Conservation (phyloP, 2,797 vertebrate genomes). For the Loriculus beryllinus region DNA sequence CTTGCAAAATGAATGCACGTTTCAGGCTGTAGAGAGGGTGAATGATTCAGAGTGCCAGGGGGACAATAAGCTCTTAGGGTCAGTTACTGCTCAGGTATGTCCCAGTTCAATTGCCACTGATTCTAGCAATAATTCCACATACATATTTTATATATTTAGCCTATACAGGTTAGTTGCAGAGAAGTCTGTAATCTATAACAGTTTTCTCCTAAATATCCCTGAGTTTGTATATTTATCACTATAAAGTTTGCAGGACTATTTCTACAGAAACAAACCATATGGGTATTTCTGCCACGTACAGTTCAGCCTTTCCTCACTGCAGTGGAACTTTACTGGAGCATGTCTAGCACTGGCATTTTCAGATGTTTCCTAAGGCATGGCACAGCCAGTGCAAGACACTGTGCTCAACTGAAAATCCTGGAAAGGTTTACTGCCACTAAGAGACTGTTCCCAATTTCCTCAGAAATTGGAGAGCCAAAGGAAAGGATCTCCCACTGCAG, state of each 20-base stretch:
- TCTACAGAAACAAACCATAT: neutral
- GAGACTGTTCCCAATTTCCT: neutral
- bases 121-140: neutral
- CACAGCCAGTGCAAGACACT: neutral
- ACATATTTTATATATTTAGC: neutral
- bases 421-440: neutral
- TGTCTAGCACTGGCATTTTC: neutral
- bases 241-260: neutral
- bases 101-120: neutral
- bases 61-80: slow-evolving; percentile 22
- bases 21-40: neutral
- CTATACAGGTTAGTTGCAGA: neutral
- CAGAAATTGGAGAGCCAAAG: neutral
- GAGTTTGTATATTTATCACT: neutral
- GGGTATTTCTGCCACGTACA: neutral
- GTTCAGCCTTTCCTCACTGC: neutral
- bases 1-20: slow-evolving; percentile 45
- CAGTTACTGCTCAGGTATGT: slow-evolving; percentile 33
- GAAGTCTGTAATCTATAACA: neutral
- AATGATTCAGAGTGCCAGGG: slow-evolving; percentile 6
- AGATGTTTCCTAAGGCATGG: neutral
- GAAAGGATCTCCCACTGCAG: neutral
- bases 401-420: neutral
- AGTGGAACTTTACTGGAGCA: neutral
- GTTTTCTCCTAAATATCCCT: neutral